Base-by-base conservation (phyloP, 2,888 invertebrate species). In the Gymnocheta viridis region DNA sequence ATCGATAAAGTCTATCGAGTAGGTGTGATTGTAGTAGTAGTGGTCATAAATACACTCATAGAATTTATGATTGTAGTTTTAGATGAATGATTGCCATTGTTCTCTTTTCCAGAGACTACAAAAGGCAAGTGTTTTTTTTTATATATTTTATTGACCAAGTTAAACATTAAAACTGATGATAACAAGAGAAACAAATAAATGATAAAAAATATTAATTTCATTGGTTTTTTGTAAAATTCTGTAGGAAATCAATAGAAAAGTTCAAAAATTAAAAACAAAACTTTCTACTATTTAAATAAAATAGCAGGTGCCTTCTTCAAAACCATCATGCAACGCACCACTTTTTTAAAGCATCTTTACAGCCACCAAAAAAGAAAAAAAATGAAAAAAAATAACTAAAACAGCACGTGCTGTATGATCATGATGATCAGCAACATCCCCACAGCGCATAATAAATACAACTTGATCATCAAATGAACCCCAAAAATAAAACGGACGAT, bases 361-460 rank as follows among this genome's bases (percentile, higher is more conserved):
- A 35, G 24, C 56, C 38, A 19, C 69, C 35, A 58, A 54, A n/a
- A n/a, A n/a, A n/a, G n/a, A n/a, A n/a, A n/a, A n/a, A n/a, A n/a
- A n/a, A n/a, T n/a, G n/a, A n/a, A n/a, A n/a, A n/a, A n/a, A 64
- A 64, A 17, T 19, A n/a, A 54, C 24, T 44, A 24, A 79, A 44
- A 56, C 17, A 66, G 62, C 84, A 81, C 81, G 77, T 84, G 84
- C 72, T 73, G 56, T 27, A 38, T n/a, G 54, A 58, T 72, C 47
- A 47, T 6, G 14, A 54, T 58, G 22, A 60, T 49, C 17, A 62
- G 19, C 79, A 58, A 29, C 27, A 47, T 47, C 56, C 24, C 32
- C 66, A 49, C 56, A 49, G 60, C 47, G 47, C 41, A 19, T 64
- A 51, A 38, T 27, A 62, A 32, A 38, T 67, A 72, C 38, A 49